Percentiles rank a stretch among this genome's conserved stretches.
Conservation (phyloP, 2,888 invertebrate genomes). For the Herminia tarsipennalis region DNA sequence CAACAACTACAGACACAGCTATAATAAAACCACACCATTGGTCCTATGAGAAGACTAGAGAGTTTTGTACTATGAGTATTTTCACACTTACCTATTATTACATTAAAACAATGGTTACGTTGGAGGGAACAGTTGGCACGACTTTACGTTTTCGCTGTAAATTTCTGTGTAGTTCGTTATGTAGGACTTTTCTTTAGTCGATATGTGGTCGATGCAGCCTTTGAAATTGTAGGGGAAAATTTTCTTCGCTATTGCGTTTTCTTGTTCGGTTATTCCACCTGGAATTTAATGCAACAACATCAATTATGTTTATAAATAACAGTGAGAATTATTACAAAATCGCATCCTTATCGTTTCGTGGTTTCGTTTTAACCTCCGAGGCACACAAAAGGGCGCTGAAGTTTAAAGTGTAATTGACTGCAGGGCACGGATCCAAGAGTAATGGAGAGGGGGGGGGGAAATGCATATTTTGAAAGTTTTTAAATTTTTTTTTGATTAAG, state of each 20-base stretch:
- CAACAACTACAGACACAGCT: constrained; percentile 10
- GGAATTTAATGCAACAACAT: too few species aligned
- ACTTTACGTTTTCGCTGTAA: constrained; percentile 76
- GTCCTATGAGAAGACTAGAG: constrained; percentile 69
- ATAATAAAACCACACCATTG: constrained; percentile 43
- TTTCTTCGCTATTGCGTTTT: constrained; percentile 70
- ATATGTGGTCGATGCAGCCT: constrained; percentile 86
- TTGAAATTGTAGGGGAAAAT: constrained; percentile 84
- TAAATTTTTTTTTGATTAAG: too few species aligned
- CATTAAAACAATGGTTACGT: constrained; percentile 38
- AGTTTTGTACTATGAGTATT: constrained; percentile 71
- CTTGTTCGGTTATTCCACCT: constrained; percentile 85
- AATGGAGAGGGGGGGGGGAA: too few species aligned
- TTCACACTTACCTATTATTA: constrained; percentile 33
- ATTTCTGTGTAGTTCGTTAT: constrained; percentile 67
- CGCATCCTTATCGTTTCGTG: too few species aligned
- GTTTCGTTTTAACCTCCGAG: too few species aligned
- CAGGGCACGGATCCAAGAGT: too few species aligned
- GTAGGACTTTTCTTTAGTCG: constrained; percentile 63
- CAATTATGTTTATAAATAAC: not conserved
- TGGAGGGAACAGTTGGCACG: constrained; percentile 77
- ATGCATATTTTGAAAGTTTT: too few species aligned
- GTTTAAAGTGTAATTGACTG: too few species aligned
- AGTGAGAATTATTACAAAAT: too few species aligned
- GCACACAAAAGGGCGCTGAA: too few species aligned